Conservation (phyloP, 2,797 vertebrate genomes). For the Lycodopsis pacificus region DNA sequence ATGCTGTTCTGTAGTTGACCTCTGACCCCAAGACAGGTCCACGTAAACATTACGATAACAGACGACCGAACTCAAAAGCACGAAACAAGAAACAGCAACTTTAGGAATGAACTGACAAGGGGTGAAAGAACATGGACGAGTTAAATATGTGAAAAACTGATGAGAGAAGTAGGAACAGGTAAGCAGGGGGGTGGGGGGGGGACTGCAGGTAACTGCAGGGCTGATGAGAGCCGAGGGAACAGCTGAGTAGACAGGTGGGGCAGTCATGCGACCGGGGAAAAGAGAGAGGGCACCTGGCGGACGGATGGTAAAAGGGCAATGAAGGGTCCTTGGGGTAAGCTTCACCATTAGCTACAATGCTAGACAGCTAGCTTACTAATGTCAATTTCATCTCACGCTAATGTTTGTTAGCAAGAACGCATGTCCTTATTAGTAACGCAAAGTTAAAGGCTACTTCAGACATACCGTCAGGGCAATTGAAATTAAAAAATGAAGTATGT, state of each 20-base stretch:
- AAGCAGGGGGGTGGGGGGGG: background rate
- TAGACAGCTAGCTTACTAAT: background rate
- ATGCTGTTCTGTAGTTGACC: slow-evolving; percentile 42
- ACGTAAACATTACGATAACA: background rate
- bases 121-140: background rate
- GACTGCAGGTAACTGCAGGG: background rate
- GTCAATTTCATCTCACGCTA: background rate
- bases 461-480: background rate
- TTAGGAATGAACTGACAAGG: background rate
- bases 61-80: background rate
- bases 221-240: background rate
- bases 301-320: background rate
- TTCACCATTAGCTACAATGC: background rate
- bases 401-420: background rate
- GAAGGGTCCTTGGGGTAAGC: background rate
- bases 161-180: background rate
- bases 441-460: background rate
- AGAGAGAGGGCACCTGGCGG: background rate
- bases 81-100: background rate
- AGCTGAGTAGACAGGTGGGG: background rate
- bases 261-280: background rate
- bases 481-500: background rate
- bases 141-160: background rate
- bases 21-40: slow-evolving; percentile 41
- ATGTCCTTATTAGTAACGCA: background rate